Evolutionary conservation across 2,797 vertebrate genomes (phyloP), one percentile per base, ranked within the genome.

Genomic region (Cynodonichthys magdalenae): DNA sequence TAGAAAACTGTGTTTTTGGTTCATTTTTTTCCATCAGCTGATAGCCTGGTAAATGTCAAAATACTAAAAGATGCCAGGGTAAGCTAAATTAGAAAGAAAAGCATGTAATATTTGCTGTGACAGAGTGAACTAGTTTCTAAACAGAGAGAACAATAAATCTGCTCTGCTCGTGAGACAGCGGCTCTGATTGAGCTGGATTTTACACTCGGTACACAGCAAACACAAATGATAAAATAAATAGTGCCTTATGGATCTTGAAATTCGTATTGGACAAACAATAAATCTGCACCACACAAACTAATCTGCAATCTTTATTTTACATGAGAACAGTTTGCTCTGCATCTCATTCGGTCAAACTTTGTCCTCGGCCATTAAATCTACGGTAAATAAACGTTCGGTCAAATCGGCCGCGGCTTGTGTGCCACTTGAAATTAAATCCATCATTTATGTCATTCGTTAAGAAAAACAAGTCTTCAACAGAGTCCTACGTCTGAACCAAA

Each of bases 291-390:
- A 51, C 17, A 53, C 61, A 73, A 68, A 78, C 59, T 49, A 20
- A 83, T 66, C 50, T 59, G 14, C 11, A 59, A 74, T 45, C 58
- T 59, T 24, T 46, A 44, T 44, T 71, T 57, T 73, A 48, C 62
- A 71, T 74, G 59, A 70, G 59, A 77, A 76, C 63, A 58, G 77
- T 67, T 68, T 68, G 58, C 47, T 59, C 24, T 81, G 54, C 57
- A 71, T 83, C 67, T 36, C 34, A 69, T 79, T 82, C 62, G 61
- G 58, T 5, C 57, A 71, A 82, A 76, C 56, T 66, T 70, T 44
- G 53, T 53, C 28, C 47, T 50, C 12, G 53, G 63, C 42, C 36
- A 50, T 64, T 69, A 78, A 68, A 79, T 18, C 61, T 18, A 55
- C 42, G n/a, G 53, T 56, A 46, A 84, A 73, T 62, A 66, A 76